Percentiles rank a stretch among this genome's conserved stretches.
phyloP scores from a whole-genome alignment of 2,113 vertebrate genomes.

The Pterophyllum scalare region DNA sequence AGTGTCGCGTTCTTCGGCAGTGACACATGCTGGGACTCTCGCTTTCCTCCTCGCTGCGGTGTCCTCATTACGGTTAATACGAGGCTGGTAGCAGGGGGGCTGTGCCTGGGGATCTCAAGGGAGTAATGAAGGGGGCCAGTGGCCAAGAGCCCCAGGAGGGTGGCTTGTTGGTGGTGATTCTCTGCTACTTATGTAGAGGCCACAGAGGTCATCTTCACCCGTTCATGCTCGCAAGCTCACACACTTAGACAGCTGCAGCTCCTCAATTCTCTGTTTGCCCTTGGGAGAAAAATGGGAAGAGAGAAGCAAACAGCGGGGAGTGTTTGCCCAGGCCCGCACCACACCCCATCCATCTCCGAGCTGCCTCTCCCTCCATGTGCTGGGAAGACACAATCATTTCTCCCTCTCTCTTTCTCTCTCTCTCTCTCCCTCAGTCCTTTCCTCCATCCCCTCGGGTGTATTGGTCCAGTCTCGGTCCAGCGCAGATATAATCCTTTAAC shows the following conservation, averaged over 20 bases:
- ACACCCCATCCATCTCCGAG: constrained; percentile 64
- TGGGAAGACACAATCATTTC: constrained; percentile 58
- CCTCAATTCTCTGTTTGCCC: constrained; percentile 67
- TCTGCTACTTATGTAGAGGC: constrained; percentile 72
- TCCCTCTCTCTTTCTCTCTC: constrained; percentile 18
- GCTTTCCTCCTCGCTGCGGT: constrained; percentile 33
- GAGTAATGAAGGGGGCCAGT: constrained; percentile 74
- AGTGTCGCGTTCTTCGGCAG: constrained; percentile 23
- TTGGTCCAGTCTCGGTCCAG: constrained; percentile 72
- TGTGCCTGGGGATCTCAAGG: constrained; percentile 57
- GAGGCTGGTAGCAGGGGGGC: constrained; percentile 56
- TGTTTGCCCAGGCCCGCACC: constrained; percentile 67
- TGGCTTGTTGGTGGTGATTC: constrained; percentile 72
- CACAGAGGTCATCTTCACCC: constrained; percentile 59
- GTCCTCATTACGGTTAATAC: constrained; percentile 73
- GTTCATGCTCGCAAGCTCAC: neutral
- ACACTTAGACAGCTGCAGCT: constrained; percentile 62
- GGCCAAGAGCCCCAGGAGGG: constrained; percentile 71
- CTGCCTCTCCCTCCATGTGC: constrained; percentile 13
- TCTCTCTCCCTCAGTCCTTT: constrained; percentile 13
- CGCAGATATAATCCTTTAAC: constrained; percentile 74
- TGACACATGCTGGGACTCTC: constrained; percentile 43
- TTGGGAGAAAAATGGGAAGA: constrained; percentile 71
- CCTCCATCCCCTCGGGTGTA: constrained; percentile 51
- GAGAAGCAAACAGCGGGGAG: constrained; percentile 73